Conservation (phyloP, 1,140 invertebrate species). For the Heterodera schachtii region DNA sequence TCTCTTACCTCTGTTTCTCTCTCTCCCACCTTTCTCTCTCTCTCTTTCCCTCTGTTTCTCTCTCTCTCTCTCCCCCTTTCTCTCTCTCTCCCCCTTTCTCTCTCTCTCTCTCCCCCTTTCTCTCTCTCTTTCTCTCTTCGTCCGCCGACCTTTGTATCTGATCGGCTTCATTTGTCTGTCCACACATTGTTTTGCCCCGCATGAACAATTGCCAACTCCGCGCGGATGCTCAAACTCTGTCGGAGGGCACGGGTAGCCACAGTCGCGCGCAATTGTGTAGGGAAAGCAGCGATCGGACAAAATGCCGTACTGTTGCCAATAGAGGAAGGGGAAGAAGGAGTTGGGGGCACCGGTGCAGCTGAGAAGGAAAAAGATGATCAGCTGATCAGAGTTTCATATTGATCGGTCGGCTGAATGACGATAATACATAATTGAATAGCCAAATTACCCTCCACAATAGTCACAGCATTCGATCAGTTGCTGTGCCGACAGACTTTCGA, state of each 20-base stretch:
- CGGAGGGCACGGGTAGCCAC: conserved; percentile 26
- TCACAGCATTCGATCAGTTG: conserved; percentile 30
- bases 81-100: too few relatives aligned
- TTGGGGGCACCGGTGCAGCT: conserved; percentile 30
- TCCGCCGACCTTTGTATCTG: neutral
- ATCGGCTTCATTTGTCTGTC: conserved; percentile 1
- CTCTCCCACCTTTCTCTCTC: too few relatives aligned
- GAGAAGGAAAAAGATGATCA: neutral
- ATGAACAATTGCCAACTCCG: conserved; percentile 17
- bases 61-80: too few relatives aligned
- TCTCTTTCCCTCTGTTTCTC: too few relatives aligned
- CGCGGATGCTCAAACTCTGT: conserved; percentile 21
- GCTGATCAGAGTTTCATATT: neutral
- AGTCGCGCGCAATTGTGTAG: conserved; percentile 28
- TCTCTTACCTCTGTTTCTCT: too few relatives aligned
- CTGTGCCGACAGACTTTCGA: conserved; percentile 20
- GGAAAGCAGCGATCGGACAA: conserved; percentile 26
- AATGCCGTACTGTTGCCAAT: conserved; percentile 24
- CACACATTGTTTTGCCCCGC: neutral
- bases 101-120: too few relatives aligned
- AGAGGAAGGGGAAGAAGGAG: conserved; percentile 33
- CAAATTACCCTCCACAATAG: conserved; percentile 30
- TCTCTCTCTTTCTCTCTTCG: too few relatives aligned
- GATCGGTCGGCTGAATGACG: neutral
- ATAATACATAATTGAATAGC: too few relatives aligned